These are phyloP conservation scores for Schizopygopsis malacanthus DNA, from an alignment of 2,797 vertebrate genomes.

Conservation along the genomic window DNA sequence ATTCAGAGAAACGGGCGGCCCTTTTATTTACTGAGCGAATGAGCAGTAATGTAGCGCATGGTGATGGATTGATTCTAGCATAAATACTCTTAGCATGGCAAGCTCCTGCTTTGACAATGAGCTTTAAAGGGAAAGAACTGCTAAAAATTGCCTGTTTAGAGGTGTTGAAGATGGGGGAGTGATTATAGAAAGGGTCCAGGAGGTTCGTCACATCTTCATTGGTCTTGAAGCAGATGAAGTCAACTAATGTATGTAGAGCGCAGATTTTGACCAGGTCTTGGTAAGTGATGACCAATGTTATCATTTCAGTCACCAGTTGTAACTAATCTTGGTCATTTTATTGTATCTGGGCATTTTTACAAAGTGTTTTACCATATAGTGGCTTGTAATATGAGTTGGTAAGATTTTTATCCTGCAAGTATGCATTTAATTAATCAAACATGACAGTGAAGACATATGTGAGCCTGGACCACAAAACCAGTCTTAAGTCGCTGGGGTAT, in stretches of 20 bases:
- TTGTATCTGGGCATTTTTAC: background rate
- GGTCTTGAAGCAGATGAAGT: slow-evolving; percentile 50
- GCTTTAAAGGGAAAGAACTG: slow-evolving; percentile 46
- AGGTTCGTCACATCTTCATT: slow-evolving; percentile 22
- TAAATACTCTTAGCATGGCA: slow-evolving; percentile 60
- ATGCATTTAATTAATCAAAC: background rate
- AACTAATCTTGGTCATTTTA: background rate
- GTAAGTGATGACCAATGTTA: slow-evolving; percentile 51
- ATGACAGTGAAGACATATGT: background rate
- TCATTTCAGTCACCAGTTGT: background rate
- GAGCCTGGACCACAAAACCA: too few species aligned
- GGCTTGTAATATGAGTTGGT: slow-evolving; percentile 1
- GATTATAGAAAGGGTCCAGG: background rate
- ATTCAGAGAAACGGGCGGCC: slow-evolving; percentile 42
- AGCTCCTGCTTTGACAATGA: slow-evolving; percentile 58
- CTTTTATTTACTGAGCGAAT: slow-evolving; percentile 55
- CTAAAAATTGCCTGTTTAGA: slow-evolving; percentile 42
- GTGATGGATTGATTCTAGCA: slow-evolving; percentile 52
- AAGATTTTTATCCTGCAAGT: background rate
- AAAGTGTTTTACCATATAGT: background rate
- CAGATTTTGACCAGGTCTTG: slow-evolving; percentile 43
- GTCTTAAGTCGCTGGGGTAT: too few species aligned
- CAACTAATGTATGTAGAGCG: slow-evolving; percentile 40
- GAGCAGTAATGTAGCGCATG: slow-evolving; percentile 62
- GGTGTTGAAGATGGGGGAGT: slow-evolving; percentile 32